phyloP scores from a whole-genome alignment of 1,140 invertebrate species.

The Lepidurus packardi region DNA sequence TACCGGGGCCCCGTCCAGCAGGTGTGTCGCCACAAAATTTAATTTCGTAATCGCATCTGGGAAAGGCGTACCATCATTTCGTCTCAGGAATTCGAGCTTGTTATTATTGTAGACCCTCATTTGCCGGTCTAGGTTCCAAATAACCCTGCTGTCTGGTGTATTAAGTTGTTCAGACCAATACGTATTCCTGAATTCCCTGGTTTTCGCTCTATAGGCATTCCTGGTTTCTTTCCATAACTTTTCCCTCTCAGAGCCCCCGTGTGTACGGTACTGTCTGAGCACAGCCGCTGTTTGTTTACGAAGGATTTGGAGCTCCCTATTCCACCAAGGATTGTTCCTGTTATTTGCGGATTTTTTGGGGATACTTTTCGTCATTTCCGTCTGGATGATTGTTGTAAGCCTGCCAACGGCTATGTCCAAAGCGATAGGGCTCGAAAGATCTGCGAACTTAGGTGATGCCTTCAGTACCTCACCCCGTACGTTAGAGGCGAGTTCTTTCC shows the following conservation, averaged over 20 bases:
- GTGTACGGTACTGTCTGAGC: neutral
- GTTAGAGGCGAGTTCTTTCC: neutral
- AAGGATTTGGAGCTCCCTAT: neutral
- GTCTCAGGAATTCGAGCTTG: conserved; percentile 13
- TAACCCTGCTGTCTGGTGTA: neutral
- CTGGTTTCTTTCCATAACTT: conserved; percentile 6
- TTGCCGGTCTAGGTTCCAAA: neutral
- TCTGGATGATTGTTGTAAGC: neutral
- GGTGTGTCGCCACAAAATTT: conserved; percentile 8
- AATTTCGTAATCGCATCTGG: conserved; percentile 4
- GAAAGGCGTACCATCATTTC: neutral
- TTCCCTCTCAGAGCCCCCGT: neutral
- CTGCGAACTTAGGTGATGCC: neutral
- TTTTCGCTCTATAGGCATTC: neutral
- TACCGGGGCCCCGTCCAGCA: neutral
- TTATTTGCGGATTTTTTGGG: neutral
- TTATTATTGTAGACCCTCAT: neutral
- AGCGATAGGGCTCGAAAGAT: neutral
- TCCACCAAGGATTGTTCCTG: neutral
- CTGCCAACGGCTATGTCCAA: neutral
- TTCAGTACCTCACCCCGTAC: neutral
- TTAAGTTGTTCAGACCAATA: neutral
- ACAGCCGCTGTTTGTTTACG: neutral
- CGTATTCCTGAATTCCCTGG: neutral
- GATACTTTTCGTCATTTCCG: neutral